Base-by-base conservation (phyloP, 2,113 vertebrate genomes). In the Arenaria interpres region DNA sequence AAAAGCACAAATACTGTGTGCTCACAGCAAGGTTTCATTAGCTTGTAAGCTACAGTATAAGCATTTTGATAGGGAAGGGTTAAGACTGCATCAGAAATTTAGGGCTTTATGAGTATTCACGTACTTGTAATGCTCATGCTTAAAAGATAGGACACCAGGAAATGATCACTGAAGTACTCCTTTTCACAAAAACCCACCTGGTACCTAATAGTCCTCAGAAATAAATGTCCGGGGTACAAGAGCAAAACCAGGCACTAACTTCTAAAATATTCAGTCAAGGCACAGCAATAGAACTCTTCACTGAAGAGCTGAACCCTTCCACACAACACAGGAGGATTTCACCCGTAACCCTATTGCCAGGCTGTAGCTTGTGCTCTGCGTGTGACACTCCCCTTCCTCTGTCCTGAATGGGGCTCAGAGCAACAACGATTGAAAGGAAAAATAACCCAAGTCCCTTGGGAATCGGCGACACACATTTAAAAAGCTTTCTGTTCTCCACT, bases 391-490 rank as follows among this genome's bases (percentile, higher is more conserved):
- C 18, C 22, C 20, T n/a, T 85, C 37, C 33, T 78, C 62, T 27
- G 15, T 63, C 33, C 51, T 4, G 5, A 14, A 32, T 39, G 56
- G 60, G 23, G 25, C 60, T 69, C n/a, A 50, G 37, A 35, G 48
- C 33, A 77, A 68, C 43, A 75, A 43, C 0, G 2, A 66, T 28
- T 53, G 33, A 66, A 67, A 78, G 18, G 35, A 90, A 46, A 69
- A 75, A 43, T 46, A 56, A 35, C 14, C 25, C 24, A 50, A 12
- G 28, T 43, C n/a, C 32, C 24, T 45, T 4, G 9, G 48, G 32
- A 85, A 39, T 22, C 0, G 0, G 32, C 8, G 45, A 32, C 6
- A 27, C 3, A 14, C 5, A 8, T 41, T 50, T 21, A 17, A 79
- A 86, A 93, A 56, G 7, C n/a, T 69, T 25, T 60, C 33, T 37